A percentile compares a stretch with the other conserved stretches of the same genome.
Conservation (phyloP, 1,140 invertebrate genomes). For the Ctenoplectra terminalis region DNA sequence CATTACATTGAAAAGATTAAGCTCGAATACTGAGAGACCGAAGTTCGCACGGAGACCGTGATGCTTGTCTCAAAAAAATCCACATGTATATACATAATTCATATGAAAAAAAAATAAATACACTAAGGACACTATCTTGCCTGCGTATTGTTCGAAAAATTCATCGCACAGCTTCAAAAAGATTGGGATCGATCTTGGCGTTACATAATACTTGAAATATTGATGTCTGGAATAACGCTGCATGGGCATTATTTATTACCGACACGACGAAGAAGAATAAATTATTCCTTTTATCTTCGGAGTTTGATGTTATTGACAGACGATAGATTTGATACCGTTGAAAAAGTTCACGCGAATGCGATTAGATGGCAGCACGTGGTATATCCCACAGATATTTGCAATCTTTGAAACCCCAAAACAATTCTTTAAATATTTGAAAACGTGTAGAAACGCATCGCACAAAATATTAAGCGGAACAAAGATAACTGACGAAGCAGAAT, state of each 20-base stretch:
- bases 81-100: constrained; percentile 80
- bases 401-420: too few species aligned
- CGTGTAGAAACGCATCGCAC: not conserved
- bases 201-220: not conserved
- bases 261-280: too few species aligned
- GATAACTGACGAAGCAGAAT: too few species aligned
- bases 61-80: constrained; percentile 54
- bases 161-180: not conserved
- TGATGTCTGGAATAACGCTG: not conserved
- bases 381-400: not conserved
- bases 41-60: constrained; percentile 16
- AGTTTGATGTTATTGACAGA: not conserved
- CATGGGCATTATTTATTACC: not conserved
- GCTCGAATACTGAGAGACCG: constrained; percentile 14
- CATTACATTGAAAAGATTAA: constrained; percentile 57
- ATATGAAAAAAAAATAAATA: constrained; percentile 75
- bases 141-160: not conserved
- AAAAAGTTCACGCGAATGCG: not conserved
- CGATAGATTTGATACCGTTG: not conserved
- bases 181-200: not conserved
- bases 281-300: not conserved
- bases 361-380: not conserved
- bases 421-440: not conserved
- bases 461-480: not conserved
- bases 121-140: constrained; percentile 56